These are phyloP conservation scores for Andricus curvator DNA, from an alignment of 2,888 invertebrate genomes.

Conservation along the genomic window DNA sequence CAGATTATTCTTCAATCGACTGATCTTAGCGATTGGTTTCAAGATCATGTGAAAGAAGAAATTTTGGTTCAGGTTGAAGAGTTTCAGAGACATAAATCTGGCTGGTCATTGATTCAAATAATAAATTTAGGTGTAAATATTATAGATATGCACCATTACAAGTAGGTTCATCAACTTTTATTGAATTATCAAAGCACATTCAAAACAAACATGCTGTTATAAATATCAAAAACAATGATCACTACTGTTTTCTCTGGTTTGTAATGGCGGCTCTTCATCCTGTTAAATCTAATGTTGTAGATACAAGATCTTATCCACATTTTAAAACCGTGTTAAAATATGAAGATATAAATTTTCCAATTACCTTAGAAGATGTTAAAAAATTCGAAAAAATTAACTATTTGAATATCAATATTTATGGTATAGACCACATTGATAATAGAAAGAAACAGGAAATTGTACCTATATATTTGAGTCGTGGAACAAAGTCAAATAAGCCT, in stretches of 20 bases:
- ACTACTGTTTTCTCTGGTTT: conserved; percentile 56
- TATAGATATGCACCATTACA: too few species aligned
- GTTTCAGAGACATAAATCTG: too few species aligned
- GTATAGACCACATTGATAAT: conserved; percentile 38
- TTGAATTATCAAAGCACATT: too few species aligned
- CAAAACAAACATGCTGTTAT: too few species aligned
- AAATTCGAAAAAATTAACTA: conserved; percentile 57
- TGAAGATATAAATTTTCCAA: conserved; percentile 53
- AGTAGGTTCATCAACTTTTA: too few species aligned
- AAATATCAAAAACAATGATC: conserved; percentile 52
- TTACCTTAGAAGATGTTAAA: conserved; percentile 45
- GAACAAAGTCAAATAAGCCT: too few species aligned
- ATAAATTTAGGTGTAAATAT: too few species aligned
- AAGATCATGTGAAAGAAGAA: too few species aligned
- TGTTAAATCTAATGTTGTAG: conserved; percentile 13
- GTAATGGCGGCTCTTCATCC: conserved; percentile 54
- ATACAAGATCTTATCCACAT: conserved; percentile 49
- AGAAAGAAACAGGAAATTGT: neutral
- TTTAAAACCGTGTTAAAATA: conserved; percentile 50
- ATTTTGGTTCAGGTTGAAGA: too few species aligned
- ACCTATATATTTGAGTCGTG: neutral
- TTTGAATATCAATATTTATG: conserved; percentile 58
- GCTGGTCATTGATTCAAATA: too few species aligned
- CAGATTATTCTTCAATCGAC: too few species aligned
- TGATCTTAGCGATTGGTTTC: too few species aligned